These are phyloP conservation scores for Mechanitis mazaeus DNA, from an alignment of 2,888 invertebrate genomes.

Conservation along the genomic window DNA sequence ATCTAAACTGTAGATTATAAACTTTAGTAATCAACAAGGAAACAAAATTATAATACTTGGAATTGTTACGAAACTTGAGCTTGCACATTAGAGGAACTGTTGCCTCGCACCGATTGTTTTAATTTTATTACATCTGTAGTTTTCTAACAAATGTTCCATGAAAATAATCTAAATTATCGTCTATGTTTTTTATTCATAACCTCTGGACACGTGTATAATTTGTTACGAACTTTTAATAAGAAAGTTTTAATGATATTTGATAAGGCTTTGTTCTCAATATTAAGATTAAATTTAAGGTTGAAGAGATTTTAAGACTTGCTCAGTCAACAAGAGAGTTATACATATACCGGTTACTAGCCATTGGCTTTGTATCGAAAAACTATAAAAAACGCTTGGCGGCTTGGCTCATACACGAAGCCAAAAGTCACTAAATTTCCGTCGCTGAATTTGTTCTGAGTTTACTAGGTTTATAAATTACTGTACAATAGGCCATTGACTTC, in stretches of 20 bases:
- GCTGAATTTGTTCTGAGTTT: constrained; percentile 1
- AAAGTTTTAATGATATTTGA: no score
- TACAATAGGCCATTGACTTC: not conserved
- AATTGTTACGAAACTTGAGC: constrained; percentile 29
- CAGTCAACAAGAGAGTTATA: not conserved
- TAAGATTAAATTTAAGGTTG: not conserved
- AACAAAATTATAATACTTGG: constrained; percentile 41
- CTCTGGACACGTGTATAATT: no score
- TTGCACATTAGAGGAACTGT: constrained; percentile 26
- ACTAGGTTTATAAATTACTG: not conserved
- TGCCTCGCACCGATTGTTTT: not conserved
- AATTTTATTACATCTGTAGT: no score
- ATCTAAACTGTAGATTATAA: constrained; percentile 39
- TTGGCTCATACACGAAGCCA: constrained; percentile 1
- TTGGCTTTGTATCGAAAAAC: constrained; percentile 5
- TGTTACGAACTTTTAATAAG: no score
- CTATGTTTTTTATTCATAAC: no score
- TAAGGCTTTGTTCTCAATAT: not conserved
- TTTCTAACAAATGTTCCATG: no score
- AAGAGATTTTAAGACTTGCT: not conserved
- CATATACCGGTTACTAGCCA: not conserved
- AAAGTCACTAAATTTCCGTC: not conserved
- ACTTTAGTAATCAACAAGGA: constrained; percentile 40
- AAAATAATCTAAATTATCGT: no score
- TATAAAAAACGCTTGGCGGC: constrained; percentile 5